Evolutionary conservation across 2,797 vertebrate genomes (phyloP).

Genomic region (Brachyalestes nurse): DNA sequence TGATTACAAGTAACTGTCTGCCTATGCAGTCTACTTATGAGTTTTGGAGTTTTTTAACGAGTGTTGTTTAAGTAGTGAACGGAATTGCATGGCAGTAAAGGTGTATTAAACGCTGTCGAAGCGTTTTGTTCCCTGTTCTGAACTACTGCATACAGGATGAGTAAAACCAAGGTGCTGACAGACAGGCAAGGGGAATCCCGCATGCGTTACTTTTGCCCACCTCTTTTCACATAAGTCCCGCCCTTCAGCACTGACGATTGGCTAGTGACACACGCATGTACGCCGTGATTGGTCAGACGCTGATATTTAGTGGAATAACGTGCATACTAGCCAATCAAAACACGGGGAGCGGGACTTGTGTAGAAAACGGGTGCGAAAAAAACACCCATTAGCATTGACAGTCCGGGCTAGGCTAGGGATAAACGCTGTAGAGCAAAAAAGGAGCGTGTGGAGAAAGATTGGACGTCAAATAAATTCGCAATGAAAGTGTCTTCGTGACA

Average conservation of each 20-base stretch:
- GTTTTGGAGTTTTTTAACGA: no score
- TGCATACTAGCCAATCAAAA: neutral
- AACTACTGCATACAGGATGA: slow-evolving; percentile 24
- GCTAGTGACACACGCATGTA: neutral
- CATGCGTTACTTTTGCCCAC: neutral
- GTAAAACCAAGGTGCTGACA: slow-evolving; percentile 14
- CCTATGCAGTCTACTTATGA: neutral
- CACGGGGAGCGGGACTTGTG: neutral
- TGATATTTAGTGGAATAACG: neutral
- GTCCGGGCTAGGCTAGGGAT: slow-evolving; percentile 31
- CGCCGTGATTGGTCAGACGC: neutral
- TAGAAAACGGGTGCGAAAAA: neutral
- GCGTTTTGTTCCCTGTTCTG: neutral
- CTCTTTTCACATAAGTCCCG: neutral
- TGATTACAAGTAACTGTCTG: no score
- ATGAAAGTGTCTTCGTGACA: slow-evolving; percentile 56
- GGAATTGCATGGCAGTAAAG: neutral
- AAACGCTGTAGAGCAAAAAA: slow-evolving; percentile 8
- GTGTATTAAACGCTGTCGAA: slow-evolving; percentile 7
- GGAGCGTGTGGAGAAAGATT: slow-evolving; percentile 10
- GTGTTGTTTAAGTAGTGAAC: no score
- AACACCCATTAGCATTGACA: slow-evolving; percentile 44
- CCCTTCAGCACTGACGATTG: neutral
- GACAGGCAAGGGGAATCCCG: neutral
- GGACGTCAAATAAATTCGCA: neutral